A percentile compares a stretch with the other conserved stretches of the same genome.
Evolutionary conservation across 2,888 invertebrate species (phyloP).

Genomic region (Dynastes hyllus): DNA sequence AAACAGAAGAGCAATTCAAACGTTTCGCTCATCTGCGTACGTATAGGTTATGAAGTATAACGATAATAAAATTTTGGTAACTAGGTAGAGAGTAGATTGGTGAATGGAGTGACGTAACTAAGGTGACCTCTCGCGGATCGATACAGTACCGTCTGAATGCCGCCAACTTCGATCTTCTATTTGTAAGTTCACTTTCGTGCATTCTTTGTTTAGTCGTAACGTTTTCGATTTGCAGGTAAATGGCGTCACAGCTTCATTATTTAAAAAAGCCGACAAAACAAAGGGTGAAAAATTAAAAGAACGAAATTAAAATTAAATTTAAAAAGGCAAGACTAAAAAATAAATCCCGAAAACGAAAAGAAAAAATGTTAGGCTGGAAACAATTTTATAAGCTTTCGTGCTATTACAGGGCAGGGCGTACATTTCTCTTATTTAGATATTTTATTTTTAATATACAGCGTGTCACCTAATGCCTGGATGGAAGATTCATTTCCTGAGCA

Average conservation of each 20-base stretch:
- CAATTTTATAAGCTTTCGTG: too few relatives aligned
- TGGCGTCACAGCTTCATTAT: background rate
- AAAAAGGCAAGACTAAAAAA: too few relatives aligned
- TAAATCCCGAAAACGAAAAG: too few relatives aligned
- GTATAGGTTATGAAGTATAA: slow-evolving; percentile 38
- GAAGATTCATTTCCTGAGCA: too few relatives aligned
- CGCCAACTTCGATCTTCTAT: slow-evolving; percentile 48
- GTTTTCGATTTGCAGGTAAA: background rate
- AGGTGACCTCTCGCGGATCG: slow-evolving; percentile 57
- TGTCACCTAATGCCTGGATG: too few relatives aligned
- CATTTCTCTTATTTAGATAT: too few relatives aligned
- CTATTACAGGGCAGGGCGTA: too few relatives aligned
- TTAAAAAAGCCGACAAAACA: too few relatives aligned
- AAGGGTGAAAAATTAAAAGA: too few relatives aligned
- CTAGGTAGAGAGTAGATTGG: slow-evolving; percentile 45
- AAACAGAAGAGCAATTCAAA: slow-evolving; percentile 40
- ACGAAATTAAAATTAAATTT: too few relatives aligned
- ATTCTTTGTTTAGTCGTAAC: slow-evolving; percentile 17
- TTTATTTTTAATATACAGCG: too few relatives aligned
- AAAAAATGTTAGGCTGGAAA: too few relatives aligned
- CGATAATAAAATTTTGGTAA: slow-evolving; percentile 42
- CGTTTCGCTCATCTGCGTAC: slow-evolving; percentile 29
- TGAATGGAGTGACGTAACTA: slow-evolving; percentile 57
- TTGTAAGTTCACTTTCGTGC: slow-evolving; percentile 42
- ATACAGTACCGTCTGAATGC: slow-evolving; percentile 53